Percentiles rank a stretch among this genome's conserved stretches.
Evolutionary conservation across 2,113 vertebrate genomes (phyloP).

Genomic region (Nibea coibor): DNA sequence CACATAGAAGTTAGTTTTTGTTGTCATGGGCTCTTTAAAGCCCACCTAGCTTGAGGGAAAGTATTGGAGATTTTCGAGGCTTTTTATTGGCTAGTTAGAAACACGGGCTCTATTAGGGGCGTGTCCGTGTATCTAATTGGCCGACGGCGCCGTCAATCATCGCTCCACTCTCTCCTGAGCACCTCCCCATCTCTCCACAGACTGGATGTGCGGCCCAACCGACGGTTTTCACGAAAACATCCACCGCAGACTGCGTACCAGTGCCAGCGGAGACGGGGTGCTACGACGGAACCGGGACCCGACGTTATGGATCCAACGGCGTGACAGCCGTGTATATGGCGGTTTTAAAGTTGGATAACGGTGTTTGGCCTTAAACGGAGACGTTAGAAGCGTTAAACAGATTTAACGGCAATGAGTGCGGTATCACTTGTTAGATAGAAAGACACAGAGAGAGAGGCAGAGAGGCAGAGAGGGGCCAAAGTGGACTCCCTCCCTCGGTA

Average conservation of each 20-base stretch:
- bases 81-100: constrained; percentile 66
- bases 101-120: background rate
- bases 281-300: constrained; percentile 32
- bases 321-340: constrained; percentile 64
- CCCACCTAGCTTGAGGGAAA: constrained; percentile 63
- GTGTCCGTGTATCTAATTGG: constrained; percentile 31
- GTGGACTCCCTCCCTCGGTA: constrained; percentile 63
- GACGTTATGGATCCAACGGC: constrained; percentile 23
- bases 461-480: constrained; percentile 32
- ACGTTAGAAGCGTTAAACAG: constrained; percentile 7
- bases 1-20: constrained; percentile 35
- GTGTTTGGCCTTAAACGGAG: constrained; percentile 15
- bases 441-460: constrained; percentile 15
- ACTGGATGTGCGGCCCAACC: constrained; percentile 43
- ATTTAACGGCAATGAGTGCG: constrained; percentile 50
- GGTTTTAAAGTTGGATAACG: constrained; percentile 47
- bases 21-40: constrained; percentile 68
- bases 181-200: constrained; percentile 29
- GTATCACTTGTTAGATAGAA: constrained; percentile 62
- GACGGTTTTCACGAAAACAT: constrained; percentile 73
- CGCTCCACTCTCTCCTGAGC: constrained; percentile 18
- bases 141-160: constrained; percentile 11
- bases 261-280: background rate
- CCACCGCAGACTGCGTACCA: constrained; percentile 62
- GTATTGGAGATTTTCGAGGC: background rate